Evolutionary conservation across 2,888 invertebrate species (phyloP).

Genomic region (Axea sp.): DNA sequence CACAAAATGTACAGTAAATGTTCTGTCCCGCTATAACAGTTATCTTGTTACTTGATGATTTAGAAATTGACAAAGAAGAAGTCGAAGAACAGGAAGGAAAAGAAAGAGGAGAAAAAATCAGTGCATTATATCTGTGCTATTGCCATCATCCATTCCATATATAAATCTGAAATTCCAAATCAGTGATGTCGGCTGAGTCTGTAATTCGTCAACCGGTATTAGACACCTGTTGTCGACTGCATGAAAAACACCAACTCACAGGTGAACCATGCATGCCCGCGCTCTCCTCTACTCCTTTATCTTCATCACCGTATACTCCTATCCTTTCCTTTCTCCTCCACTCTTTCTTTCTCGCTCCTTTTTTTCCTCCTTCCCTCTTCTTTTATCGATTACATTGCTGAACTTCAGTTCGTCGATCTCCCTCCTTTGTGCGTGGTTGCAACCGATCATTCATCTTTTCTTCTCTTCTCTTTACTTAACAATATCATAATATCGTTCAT

Average conservation of each 20-base stretch:
- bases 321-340: slow-evolving; percentile 25
- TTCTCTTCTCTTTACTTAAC: slow-evolving; percentile 51
- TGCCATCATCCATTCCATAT: slow-evolving; percentile 10
- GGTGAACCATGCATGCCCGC: slow-evolving; percentile 44
- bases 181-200: background rate
- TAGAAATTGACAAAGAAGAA: slow-evolving; percentile 54
- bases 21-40: too few relatives aligned
- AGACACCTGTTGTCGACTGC: slow-evolving; percentile 53
- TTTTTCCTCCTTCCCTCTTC: slow-evolving; percentile 23
- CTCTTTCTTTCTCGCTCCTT: slow-evolving; percentile 25
- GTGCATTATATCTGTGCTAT: slow-evolving; percentile 3
- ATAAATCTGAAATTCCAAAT: slow-evolving; percentile 14
- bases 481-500: slow-evolving; percentile 57
- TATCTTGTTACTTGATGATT: too few relatives aligned
- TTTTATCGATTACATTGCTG: slow-evolving; percentile 44
- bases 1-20: too few relatives aligned
- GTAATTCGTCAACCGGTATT: slow-evolving; percentile 57
- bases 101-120: slow-evolving; percentile 4
- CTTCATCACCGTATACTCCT: slow-evolving; percentile 30
- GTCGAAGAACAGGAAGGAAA: slow-evolving; percentile 22
- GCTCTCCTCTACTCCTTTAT: slow-evolving; percentile 33
- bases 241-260: slow-evolving; percentile 48
- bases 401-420: slow-evolving; percentile 56
- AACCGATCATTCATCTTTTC: slow-evolving; percentile 60
- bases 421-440: slow-evolving; percentile 47